Base-by-base conservation (phyloP, 35 echinoderm and acorn worm species). In the Lytechinus pictus region DNA sequence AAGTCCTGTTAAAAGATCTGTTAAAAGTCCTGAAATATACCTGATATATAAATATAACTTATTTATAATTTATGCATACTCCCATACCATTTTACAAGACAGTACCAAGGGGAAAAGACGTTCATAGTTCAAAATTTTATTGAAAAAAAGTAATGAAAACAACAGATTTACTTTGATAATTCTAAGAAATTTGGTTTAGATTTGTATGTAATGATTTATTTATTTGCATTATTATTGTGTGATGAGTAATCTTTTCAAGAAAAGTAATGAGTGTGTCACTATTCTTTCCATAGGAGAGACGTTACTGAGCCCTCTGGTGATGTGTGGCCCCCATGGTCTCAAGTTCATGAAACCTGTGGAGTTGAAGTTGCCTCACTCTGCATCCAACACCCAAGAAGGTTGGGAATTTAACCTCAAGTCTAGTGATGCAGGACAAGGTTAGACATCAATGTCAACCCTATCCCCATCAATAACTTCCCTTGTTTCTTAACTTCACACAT, bases 371-470 rank as follows among this genome's bases (percentile, higher is more conserved):
- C 98, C 98, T 53, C 98, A 99, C 86, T 94, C 94, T 27, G 97
- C 98, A 91, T 96, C 98, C 96, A 99, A 96, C 93, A 99, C 98
- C 6, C 98, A 97, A 10, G 98, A 99, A 94, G 98, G 98, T 52
- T 99, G 98, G 98, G 97, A 97, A 44, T 99, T 99, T 56, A 97
- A 97, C 94, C 96, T 99, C 66, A 99, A 97, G 86, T 99, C 98
- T 14, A 99, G 98, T 61, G 98, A 99, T 89, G 96, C 98, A 27
- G 94, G 96, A 87, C 58, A 96, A 96, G 98, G 98, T 44, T 97
- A 29, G 27, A 29, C 57, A 2, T 53, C 52, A 94, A 24, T 53
- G 27, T 55, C 28, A 57, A 93, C 57, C 55, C 57, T 57, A 94
- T 94, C 27, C 33, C 28, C 92, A 94, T 55, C 53, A 4, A 54